Evolutionary conservation across 2,113 vertebrate genomes (phyloP), one percentile per base, ranked within the genome.

Genomic region (Ibidorhyncha struthersii): DNA sequence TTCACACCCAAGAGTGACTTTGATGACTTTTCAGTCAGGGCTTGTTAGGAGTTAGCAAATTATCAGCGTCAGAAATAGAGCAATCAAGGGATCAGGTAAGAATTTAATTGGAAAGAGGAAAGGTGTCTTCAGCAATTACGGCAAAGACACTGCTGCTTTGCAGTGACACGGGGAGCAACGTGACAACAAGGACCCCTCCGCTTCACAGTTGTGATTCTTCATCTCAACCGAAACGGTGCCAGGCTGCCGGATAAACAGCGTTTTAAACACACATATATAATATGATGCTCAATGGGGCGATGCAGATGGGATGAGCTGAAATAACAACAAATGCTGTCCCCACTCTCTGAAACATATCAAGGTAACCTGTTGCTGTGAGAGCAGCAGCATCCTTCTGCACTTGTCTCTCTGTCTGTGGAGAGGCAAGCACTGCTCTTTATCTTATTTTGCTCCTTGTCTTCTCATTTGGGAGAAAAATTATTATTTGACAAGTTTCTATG

Each of bases 81-180:
- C 65, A 82, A 92, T 63, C 73, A 86, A 93, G 66, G 30, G 18
- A 82, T 58, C 69, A 73, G 66, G 65, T 86, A 74, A 82, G 76
- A 96, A 92, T 86, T 70, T 78, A 76, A 82, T 47, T 81, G 86
- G 70, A 84, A 95, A 86, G 78, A 50, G 41, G 59, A 91, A 79
- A 80, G 55, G 86, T 69, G 74, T 88, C 78, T 82, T 95, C 78
- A 89, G 82, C 78, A 96, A 45, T 58, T 65, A 62, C 1, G 16
- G 62, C 77, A 61, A 79, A 84, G 89, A 49, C 77, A 49, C 38
- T 2, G 5, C 38, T 78, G 86, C 63, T 82, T 38, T 49, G 77
- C 61, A 40, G 43, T 41, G 74, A 89, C 77, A 82, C 1, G 1
- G 30, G 73, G 40, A 86, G 40, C 43, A 95, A 90, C 0, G 0